Conservation (phyloP, 2,797 vertebrate genomes). For the Gouania willdenowi region DNA sequence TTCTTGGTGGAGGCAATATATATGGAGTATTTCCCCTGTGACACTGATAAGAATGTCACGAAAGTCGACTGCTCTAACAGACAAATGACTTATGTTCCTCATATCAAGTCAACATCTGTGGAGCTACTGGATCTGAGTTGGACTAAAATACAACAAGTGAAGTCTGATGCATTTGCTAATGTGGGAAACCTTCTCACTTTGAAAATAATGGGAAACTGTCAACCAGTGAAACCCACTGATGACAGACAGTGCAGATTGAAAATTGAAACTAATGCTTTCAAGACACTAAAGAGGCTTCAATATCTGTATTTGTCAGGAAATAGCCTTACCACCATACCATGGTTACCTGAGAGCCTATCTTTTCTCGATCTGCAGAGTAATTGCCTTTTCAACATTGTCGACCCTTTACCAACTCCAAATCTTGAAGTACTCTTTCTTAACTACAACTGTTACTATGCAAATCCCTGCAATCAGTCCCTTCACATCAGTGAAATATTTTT, state of each 20-base stretch:
- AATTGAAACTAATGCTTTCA: conserved; percentile 72
- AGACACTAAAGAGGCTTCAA: conserved; percentile 55
- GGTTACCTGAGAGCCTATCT: conserved; percentile 68
- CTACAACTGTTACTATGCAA: conserved; percentile 82
- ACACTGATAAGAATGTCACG: conserved; percentile 47
- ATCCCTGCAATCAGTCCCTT: conserved; percentile 72
- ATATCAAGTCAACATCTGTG: conserved; percentile 57
- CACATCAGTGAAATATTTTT: conserved; percentile 67
- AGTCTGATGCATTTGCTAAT: conserved; percentile 47
- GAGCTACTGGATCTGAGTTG: conserved; percentile 64
- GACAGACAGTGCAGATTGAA: conserved; percentile 61
- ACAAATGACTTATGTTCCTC: conserved; percentile 60
- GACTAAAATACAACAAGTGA: conserved; percentile 64
- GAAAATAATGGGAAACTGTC: conserved; percentile 77
- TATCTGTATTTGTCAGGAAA: conserved; percentile 77
- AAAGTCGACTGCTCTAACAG: conserved; percentile 71
- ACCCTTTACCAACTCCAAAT: conserved; percentile 49
- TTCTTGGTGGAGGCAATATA: conserved; percentile 49
- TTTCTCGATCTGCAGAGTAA: conserved; percentile 75
- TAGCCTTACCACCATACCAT: conserved; percentile 72
- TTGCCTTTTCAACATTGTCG: conserved; percentile 63
- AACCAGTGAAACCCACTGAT: conserved; percentile 52
- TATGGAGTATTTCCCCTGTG: conserved; percentile 80
- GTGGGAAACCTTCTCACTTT: conserved; percentile 69
- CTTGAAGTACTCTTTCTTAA: conserved; percentile 65